phyloP scores from a whole-genome alignment of 2,888 invertebrate species.

The Nomada flava region DNA sequence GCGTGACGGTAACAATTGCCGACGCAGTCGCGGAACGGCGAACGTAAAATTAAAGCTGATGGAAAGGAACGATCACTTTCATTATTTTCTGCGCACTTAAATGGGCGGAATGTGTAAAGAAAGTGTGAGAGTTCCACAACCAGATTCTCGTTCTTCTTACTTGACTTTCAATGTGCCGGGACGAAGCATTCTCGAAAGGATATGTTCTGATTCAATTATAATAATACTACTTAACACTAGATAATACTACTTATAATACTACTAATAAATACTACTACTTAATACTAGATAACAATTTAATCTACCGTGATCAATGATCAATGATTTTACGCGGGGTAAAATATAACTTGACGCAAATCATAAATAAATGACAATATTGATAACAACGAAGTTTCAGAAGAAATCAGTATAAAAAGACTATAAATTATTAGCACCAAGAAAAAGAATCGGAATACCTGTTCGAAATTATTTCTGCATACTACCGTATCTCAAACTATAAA shows the following conservation, averaged over 20 bases:
- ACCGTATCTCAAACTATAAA: too few species aligned
- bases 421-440: too few species aligned
- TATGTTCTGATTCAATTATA: too few species aligned
- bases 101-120: slow-evolving; percentile 5
- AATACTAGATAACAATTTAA: background rate
- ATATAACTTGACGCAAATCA: background rate
- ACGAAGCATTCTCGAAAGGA: background rate
- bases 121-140: background rate
- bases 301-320: background rate
- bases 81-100: slow-evolving; percentile 38
- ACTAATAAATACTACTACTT: too few species aligned
- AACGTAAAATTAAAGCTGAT: slow-evolving; percentile 53
- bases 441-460: too few species aligned
- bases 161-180: background rate
- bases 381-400: too few species aligned
- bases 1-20: slow-evolving; percentile 67
- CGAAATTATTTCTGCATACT: background rate
- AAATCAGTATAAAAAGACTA: too few species aligned
- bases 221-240: too few species aligned
- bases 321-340: too few species aligned
- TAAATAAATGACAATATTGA: too few species aligned
- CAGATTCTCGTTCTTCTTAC: background rate
- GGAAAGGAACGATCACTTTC: slow-evolving; percentile 36
- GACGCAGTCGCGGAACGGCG: slow-evolving; percentile 36
- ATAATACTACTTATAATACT: too few species aligned